phyloP scores from a whole-genome alignment of 2,797 vertebrate genomes.

The Myotis pilosus region DNA sequence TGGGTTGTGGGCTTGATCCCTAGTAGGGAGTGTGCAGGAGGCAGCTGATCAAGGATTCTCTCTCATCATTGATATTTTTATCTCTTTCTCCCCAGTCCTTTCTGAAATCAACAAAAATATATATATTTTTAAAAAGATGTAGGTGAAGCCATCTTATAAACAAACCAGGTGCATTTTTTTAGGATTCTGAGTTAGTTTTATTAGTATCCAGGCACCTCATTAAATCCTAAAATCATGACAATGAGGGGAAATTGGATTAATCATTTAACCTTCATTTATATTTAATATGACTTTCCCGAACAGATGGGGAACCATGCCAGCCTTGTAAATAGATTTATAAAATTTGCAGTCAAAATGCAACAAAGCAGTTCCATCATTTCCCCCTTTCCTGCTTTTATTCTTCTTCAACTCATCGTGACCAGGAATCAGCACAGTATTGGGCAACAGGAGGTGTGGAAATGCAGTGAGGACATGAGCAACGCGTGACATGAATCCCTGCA shows the following conservation, averaged over 20 bases:
- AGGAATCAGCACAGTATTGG: background rate
- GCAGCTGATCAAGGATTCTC: too few relatives aligned
- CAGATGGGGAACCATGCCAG: background rate
- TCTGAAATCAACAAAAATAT: too few relatives aligned
- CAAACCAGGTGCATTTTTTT: background rate
- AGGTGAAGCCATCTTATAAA: background rate
- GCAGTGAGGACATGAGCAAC: background rate
- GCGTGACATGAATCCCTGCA: background rate
- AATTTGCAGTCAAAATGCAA: background rate
- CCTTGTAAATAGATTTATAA: background rate
- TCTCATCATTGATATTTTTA: too few relatives aligned
- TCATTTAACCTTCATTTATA: constrained; percentile 32
- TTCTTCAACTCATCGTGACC: background rate
- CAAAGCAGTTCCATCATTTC: background rate
- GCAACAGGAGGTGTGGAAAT: background rate
- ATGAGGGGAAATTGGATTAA: background rate
- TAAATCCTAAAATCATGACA: constrained; percentile 10
- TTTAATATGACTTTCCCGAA: constrained; percentile 3
- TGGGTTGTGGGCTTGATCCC: too few relatives aligned
- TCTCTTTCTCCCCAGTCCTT: too few relatives aligned
- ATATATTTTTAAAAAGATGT: background rate
- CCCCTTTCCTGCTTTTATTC: background rate
- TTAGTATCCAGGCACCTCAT: background rate
- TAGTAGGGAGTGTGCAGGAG: too few relatives aligned
- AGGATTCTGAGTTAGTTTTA: constrained; percentile 32